Evolutionary conservation across 1,140 invertebrate genomes (phyloP).

Genomic region (Drosophila nigromelanica): DNA sequence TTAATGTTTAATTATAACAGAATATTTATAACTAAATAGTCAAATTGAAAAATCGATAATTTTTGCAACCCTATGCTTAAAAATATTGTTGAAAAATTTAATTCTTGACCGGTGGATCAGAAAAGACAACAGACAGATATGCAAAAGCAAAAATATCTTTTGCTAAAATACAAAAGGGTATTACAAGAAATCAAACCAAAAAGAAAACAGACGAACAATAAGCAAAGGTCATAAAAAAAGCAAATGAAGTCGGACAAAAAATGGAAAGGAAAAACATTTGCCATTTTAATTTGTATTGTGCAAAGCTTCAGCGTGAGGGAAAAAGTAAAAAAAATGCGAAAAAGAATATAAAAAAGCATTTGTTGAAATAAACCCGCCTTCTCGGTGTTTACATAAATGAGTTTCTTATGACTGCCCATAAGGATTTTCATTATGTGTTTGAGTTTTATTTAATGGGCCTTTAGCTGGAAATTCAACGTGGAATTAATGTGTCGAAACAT

Average conservation of each 20-base stretch:
- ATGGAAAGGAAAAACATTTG: conserved; percentile 27
- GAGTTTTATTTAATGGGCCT: conserved; percentile 51
- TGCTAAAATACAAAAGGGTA: conserved; percentile 1
- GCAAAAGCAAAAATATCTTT: background rate
- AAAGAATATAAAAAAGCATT: conserved; percentile 5
- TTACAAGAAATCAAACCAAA: conserved; percentile 6
- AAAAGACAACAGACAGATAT: background rate
- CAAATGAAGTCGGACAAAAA: conserved; percentile 24
- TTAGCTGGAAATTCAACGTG: conserved; percentile 57
- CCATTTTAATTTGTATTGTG: conserved; percentile 56
- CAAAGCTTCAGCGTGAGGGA: background rate
- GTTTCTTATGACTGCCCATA: conserved; percentile 50
- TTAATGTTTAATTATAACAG: no score
- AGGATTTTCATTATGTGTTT: conserved; percentile 47
- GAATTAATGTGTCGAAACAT: conserved; percentile 57
- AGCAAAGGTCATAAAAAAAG: conserved; percentile 46
- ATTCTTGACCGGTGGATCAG: background rate
- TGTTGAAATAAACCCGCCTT: conserved; percentile 39
- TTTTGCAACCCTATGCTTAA: no score
- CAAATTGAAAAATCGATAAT: no score
- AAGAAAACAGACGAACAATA: conserved; percentile 8
- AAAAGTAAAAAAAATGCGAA: background rate
- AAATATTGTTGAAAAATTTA: background rate
- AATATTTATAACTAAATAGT: no score
- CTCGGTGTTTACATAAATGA: conserved; percentile 29